phyloP scores from a whole-genome alignment of 2,113 vertebrate genomes.

The Crotalus helleri region DNA sequence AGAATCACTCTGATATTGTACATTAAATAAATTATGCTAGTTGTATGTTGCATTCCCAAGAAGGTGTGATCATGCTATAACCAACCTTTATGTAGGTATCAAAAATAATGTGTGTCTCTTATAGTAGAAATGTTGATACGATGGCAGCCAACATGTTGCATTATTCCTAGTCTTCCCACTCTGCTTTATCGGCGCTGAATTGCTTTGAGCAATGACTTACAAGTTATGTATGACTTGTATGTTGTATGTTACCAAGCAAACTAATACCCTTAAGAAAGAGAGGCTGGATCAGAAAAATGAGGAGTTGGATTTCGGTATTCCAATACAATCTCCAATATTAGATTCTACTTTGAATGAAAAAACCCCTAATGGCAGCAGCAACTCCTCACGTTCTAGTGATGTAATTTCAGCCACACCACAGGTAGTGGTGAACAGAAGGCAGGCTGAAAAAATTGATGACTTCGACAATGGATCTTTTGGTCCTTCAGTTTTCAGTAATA shows the following conservation, averaged over 20 bases:
- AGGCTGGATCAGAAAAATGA: too few species aligned
- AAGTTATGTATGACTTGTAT: background rate
- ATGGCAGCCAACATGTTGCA: background rate
- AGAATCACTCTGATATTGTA: background rate
- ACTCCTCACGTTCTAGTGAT: constrained; percentile 73
- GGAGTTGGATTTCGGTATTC: too few species aligned
- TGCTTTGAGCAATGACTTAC: background rate
- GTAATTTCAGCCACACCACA: constrained; percentile 80
- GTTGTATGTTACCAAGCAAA: too few species aligned
- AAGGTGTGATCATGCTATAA: background rate
- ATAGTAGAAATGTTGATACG: background rate
- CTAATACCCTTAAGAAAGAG: background rate
- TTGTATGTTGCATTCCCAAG: background rate
- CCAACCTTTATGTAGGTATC: background rate
- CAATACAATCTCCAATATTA: too few species aligned
- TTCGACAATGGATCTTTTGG: constrained; percentile 72
- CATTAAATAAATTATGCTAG: background rate
- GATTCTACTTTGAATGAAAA: too few species aligned
- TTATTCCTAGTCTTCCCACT: background rate
- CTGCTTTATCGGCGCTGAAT: background rate
- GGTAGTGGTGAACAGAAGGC: constrained; percentile 79
- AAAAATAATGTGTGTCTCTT: background rate
- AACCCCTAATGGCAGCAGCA: too few species aligned
- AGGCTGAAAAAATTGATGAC: constrained; percentile 83
- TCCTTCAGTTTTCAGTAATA: constrained; percentile 43